phyloP scores from a whole-genome alignment of 2,797 vertebrate species.

The Champsocephalus gunnari region DNA sequence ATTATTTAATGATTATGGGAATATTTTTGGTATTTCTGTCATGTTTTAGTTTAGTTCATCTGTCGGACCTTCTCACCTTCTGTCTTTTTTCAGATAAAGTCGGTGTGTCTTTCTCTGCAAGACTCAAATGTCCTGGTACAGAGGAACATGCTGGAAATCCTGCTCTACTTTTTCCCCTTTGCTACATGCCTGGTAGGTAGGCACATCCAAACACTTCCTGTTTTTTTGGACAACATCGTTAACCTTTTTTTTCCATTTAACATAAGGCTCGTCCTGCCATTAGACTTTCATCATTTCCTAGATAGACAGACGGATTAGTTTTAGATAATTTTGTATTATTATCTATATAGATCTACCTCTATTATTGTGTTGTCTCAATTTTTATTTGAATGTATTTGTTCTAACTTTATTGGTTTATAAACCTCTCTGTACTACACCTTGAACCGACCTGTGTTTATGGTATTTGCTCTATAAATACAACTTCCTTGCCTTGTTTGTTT shows the following conservation, averaged over 20 bases:
- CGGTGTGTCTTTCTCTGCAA: slow-evolving; percentile 90
- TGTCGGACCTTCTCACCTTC: slow-evolving; percentile 3
- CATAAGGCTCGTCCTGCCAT: not conserved
- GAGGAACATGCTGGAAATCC: slow-evolving; percentile 94
- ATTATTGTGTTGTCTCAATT: too few species aligned
- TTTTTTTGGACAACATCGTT: slow-evolving; percentile 4
- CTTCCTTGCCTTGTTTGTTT: slow-evolving; percentile 10
- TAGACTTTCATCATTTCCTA: not conserved
- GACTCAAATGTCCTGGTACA: slow-evolving; percentile 98
- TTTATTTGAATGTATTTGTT: too few species aligned
- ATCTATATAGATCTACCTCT: too few species aligned
- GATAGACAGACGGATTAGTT: too few species aligned
- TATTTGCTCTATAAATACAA: too few species aligned
- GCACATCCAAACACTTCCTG: not conserved
- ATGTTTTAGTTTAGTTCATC: not conserved
- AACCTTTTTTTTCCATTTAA: not conserved
- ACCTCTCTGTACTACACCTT: too few species aligned
- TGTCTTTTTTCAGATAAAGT: slow-evolving; percentile 86
- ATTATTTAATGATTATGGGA: not conserved
- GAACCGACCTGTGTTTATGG: too few species aligned
- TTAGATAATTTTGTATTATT: too few species aligned
- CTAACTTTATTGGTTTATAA: too few species aligned
- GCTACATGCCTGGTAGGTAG: slow-evolving; percentile 89
- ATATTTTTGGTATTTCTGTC: not conserved
- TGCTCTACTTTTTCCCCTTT: slow-evolving; percentile 96